Conservation (phyloP, 1,140 invertebrate genomes). For the Cotesia typhae region DNA sequence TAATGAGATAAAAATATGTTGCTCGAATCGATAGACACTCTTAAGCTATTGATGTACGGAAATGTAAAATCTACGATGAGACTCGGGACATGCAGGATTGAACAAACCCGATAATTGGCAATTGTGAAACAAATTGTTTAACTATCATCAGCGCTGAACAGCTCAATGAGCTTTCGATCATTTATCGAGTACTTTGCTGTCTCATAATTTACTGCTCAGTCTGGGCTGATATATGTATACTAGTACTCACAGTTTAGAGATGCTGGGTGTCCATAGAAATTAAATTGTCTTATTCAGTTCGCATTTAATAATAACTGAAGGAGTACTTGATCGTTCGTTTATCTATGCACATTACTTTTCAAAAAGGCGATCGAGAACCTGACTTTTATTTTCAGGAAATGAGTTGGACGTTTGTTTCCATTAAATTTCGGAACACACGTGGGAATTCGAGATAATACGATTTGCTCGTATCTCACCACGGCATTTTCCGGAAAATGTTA, state of each 20-base stretch:
- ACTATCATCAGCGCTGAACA: background rate
- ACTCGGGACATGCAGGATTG: constrained; percentile 9
- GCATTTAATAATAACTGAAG: background rate
- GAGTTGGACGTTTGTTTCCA: constrained; percentile 6
- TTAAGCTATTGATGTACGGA: background rate
- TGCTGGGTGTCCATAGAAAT: background rate
- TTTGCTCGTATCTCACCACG: constrained; percentile 9
- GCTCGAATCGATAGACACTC: constrained; percentile 1
- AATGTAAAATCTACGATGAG: background rate
- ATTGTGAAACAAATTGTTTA: constrained; percentile 25
- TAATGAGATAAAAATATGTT: constrained; percentile 1
- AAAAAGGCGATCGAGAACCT: no score
- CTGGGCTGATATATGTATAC: background rate
- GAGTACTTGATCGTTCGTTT: no score
- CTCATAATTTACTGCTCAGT: constrained; percentile 2
- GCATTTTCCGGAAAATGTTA: constrained; percentile 13
- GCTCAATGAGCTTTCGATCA: constrained; percentile 3
- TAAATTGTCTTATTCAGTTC: background rate
- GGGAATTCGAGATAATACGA: constrained; percentile 8
- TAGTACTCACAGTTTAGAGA: background rate
- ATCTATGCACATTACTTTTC: no score
- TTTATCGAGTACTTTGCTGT: constrained; percentile 5
- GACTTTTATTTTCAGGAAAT: background rate
- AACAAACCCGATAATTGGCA: constrained; percentile 24
- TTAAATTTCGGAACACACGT: constrained; percentile 4